These are phyloP conservation scores for Noctuana brunneofusca DNA, from an alignment of 2,888 invertebrate species.

Conservation along the genomic window DNA sequence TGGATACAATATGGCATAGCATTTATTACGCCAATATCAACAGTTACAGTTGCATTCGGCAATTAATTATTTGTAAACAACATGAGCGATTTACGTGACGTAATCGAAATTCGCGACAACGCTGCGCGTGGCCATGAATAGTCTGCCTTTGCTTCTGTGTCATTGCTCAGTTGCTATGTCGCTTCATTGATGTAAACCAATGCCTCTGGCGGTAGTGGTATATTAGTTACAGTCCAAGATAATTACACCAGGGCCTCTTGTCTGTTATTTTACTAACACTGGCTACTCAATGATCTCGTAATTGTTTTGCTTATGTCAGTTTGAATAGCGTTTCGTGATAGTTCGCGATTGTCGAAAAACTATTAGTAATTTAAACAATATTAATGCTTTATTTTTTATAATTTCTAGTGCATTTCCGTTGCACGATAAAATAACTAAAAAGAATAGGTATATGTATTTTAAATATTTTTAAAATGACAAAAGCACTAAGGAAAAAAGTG, in stretches of 20 bases:
- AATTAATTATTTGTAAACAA: constrained; percentile 82
- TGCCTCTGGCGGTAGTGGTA: neutral
- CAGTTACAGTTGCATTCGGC: constrained; percentile 74
- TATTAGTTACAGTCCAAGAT: too few relatives aligned
- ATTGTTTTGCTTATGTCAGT: too few relatives aligned
- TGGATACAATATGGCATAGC: constrained; percentile 60
- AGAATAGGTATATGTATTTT: too few relatives aligned
- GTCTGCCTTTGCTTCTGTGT: constrained; percentile 34
- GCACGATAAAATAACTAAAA: too few relatives aligned
- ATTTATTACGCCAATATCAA: constrained; percentile 77
- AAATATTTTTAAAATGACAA: neutral
- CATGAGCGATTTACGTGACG: constrained; percentile 50
- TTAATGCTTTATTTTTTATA: too few relatives aligned
- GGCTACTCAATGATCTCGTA: too few relatives aligned
- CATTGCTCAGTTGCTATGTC: neutral
- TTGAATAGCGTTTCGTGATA: too few relatives aligned
- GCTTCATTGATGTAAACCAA: constrained; percentile 15
- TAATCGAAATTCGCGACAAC: constrained; percentile 51
- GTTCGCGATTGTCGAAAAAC: too few relatives aligned
- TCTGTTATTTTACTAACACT: too few relatives aligned
- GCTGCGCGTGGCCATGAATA: constrained; percentile 70
- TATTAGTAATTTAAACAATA: too few relatives aligned
- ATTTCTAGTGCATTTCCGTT: too few relatives aligned
- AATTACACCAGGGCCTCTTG: too few relatives aligned
- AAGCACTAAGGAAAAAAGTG: constrained; percentile 33